These are phyloP conservation scores for Smittia sp. DNA, from an alignment of 2,888 invertebrate species.

Conservation along the genomic window DNA sequence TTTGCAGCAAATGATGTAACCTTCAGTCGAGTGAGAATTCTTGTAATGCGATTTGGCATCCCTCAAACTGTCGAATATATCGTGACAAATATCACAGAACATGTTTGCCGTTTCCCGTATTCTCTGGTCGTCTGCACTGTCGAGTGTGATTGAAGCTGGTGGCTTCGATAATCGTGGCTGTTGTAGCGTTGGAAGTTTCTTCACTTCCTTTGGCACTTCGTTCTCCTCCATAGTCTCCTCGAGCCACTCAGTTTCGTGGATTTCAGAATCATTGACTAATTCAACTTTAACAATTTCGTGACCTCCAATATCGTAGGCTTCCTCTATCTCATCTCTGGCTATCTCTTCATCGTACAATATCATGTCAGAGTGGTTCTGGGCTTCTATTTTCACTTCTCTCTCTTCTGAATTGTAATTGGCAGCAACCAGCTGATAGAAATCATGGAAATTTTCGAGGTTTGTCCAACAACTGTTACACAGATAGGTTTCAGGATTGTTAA, in stretches of 20 bases:
- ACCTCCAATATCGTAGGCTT: background rate
- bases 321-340: background rate
- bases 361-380: no score
- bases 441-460: slow-evolving; percentile 1
- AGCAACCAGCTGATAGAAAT: background rate
- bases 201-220: background rate
- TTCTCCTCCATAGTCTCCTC: background rate
- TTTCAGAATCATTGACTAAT: background rate
- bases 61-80: background rate
- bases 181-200: background rate
- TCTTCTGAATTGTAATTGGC: background rate
- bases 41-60: slow-evolving; percentile 32
- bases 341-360: background rate
- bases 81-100: slow-evolving; percentile 1
- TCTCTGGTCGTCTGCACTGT: slow-evolving; percentile 30
- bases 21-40: background rate
- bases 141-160: background rate
- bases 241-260: background rate
- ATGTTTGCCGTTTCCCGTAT: slow-evolving; percentile 21
- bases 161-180: background rate
- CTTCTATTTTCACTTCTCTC: background rate
- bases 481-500: background rate
- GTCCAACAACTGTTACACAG: slow-evolving; percentile 10
- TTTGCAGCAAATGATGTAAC: slow-evolving; percentile 26
- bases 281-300: background rate